phyloP scores from a whole-genome alignment of 2,797 vertebrate species.

The Sebastiscus tertius region DNA sequence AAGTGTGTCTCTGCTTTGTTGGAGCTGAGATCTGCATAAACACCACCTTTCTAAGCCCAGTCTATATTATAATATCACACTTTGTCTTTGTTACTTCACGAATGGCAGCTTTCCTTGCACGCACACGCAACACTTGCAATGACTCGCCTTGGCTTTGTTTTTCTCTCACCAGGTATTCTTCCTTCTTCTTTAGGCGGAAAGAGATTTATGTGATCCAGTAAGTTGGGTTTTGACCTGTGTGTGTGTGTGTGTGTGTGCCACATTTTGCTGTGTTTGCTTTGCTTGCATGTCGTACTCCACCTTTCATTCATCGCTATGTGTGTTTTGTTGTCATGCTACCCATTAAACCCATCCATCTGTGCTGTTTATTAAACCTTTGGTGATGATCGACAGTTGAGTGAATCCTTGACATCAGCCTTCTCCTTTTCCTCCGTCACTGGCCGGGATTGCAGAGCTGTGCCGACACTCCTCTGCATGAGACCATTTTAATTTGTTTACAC shows the following conservation, averaged over 20 bases:
- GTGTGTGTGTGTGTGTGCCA: background rate
- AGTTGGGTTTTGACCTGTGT: constrained; percentile 77
- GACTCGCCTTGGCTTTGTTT: constrained; percentile 66
- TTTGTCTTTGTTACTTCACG: background rate
- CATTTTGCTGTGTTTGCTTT: constrained; percentile 13
- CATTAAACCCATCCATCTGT: constrained; percentile 21
- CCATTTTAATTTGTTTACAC: constrained; percentile 66
- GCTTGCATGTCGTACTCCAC: constrained; percentile 15
- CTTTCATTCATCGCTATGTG: background rate
- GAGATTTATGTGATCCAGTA: constrained; percentile 99
- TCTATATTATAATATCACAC: constrained; percentile 19
- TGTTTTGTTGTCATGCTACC: constrained; percentile 10
- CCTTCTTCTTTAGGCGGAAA: constrained; percentile 99
- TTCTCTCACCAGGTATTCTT: constrained; percentile 94
- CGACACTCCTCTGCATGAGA: constrained; percentile 37
- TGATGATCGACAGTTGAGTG: constrained; percentile 5
- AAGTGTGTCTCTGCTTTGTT: constrained; percentile 1
- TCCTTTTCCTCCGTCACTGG: constrained; percentile 26
- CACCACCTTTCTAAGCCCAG: background rate
- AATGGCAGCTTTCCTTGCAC: constrained; percentile 8
- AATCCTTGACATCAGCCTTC: constrained; percentile 8
- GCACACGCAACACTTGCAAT: constrained; percentile 7
- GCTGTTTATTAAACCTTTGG: constrained; percentile 9
- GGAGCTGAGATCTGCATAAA: constrained; percentile 7
- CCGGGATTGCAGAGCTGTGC: constrained; percentile 23